Percentiles rank a stretch among this genome's conserved stretches.
These are phyloP conservation scores for Anser brachyrhynchus DNA, from an alignment of 2,113 vertebrate genomes.

Conservation along the genomic window DNA sequence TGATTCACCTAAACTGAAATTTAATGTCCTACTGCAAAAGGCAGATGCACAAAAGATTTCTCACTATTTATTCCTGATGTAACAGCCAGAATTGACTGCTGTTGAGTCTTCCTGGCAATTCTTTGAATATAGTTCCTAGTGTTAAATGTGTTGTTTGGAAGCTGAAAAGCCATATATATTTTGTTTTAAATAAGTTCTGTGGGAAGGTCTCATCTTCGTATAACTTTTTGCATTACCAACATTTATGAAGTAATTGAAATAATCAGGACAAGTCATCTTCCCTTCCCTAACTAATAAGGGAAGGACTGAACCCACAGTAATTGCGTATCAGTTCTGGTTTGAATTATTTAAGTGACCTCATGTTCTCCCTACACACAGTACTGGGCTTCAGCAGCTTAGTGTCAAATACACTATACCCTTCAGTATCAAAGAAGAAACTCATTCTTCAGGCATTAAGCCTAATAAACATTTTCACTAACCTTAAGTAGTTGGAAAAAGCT, in stretches of 20 bases:
- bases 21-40: not conserved
- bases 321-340: not conserved
- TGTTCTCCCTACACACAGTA: not conserved
- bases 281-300: not conserved
- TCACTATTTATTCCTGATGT: not conserved
- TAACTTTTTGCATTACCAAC: not conserved
- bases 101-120: not conserved
- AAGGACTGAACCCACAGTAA: not conserved
- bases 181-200: not conserved
- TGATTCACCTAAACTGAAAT: not conserved
- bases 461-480: not conserved
- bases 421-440: not conserved
- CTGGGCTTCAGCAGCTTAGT: not conserved
- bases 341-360: not conserved
- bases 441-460: not conserved
- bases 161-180: not conserved
- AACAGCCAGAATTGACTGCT: slow-evolving; percentile 16
- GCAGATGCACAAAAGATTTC: slow-evolving; percentile 1
- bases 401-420: not conserved
- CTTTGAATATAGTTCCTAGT: not conserved
- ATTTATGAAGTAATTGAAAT: slow-evolving; percentile 12
- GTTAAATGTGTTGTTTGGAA: not conserved
- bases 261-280: not conserved
- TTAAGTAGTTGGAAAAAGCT: not conserved
- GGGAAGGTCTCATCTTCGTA: not conserved